Evolutionary conservation across 2,113 vertebrate species (phyloP).

Genomic region (Petrocephalus zakoni): DNA sequence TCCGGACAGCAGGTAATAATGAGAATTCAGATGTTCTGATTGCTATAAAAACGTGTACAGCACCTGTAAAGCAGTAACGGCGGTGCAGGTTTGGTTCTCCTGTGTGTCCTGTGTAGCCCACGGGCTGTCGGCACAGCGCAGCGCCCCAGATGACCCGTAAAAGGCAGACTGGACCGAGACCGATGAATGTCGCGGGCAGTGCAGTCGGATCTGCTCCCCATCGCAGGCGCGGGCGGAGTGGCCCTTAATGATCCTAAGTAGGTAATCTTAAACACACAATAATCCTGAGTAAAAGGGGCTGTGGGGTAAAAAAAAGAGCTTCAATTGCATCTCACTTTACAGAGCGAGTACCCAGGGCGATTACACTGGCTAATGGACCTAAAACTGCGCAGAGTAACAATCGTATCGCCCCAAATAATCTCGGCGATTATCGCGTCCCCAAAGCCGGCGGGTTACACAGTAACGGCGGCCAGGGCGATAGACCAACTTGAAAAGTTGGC

Average conservation of each 20-base stretch:
- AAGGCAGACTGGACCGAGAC: slow-evolving; percentile 85
- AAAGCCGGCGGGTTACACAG: not conserved
- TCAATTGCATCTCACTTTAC: slow-evolving; percentile 1
- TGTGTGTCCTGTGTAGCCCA: slow-evolving; percentile 41
- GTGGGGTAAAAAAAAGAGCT: not conserved
- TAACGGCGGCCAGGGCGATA: not conserved
- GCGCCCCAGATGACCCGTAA: slow-evolving; percentile 64
- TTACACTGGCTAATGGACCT: not conserved
- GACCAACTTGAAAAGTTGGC: slow-evolving; percentile 65
- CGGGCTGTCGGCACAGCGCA: slow-evolving; percentile 55
- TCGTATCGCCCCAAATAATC: not conserved
- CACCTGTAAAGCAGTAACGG: slow-evolving; percentile 86
- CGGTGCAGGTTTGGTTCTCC: slow-evolving; percentile 66
- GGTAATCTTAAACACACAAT: slow-evolving; percentile 72
- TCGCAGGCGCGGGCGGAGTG: slow-evolving; percentile 83
- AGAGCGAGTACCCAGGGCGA: not conserved
- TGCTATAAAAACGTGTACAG: not conserved
- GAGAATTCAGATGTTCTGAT: not conserved
- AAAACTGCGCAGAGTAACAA: not conserved
- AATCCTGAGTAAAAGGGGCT: not conserved
- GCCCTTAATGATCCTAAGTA: slow-evolving; percentile 85
- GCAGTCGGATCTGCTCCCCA: slow-evolving; percentile 74
- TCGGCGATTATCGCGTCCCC: not conserved
- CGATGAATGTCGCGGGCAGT: slow-evolving; percentile 86
- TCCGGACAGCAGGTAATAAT: not conserved